A percentile compares a stretch with the other conserved stretches of the same genome.
These are phyloP conservation scores for Hephaestus fuliginosus DNA, from an alignment of 2,797 vertebrate genomes.

Conservation along the genomic window DNA sequence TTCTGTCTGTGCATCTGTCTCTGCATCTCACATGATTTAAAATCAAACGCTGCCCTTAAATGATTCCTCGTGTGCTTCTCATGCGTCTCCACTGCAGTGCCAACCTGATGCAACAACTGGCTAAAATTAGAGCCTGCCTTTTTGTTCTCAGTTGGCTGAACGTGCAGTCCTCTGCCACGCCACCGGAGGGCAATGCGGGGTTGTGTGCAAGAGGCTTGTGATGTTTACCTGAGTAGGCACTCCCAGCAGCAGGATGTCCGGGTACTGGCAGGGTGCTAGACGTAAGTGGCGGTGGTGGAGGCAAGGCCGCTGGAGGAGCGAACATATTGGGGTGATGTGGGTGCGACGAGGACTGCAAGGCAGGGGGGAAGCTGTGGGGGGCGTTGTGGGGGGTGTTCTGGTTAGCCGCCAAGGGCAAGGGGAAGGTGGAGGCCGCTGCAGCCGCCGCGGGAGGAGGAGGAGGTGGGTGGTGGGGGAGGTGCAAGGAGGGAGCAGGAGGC, in stretches of 20 bases:
- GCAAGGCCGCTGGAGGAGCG: slow-evolving; percentile 96
- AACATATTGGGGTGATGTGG: slow-evolving; percentile 98
- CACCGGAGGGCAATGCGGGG: slow-evolving; percentile 42
- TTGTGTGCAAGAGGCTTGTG: background rate
- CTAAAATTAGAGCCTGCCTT: slow-evolving; percentile 28
- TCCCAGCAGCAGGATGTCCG: slow-evolving; percentile 94
- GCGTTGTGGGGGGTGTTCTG: slow-evolving; percentile 90
- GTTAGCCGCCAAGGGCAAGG: slow-evolving; percentile 89
- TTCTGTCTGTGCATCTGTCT: slow-evolving; percentile 30
- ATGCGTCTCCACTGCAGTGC: background rate
- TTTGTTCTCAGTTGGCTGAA: background rate
- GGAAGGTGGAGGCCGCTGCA: slow-evolving; percentile 87
- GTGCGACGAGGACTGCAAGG: slow-evolving; percentile 92
- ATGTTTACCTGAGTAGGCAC: slow-evolving; percentile 91
- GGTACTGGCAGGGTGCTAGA: slow-evolving; percentile 94
- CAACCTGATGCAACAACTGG: slow-evolving; percentile 8
- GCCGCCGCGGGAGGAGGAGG: slow-evolving; percentile 86
- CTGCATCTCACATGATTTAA: slow-evolving; percentile 23
- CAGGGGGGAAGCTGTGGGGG: slow-evolving; percentile 91
- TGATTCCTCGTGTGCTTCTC: slow-evolving; percentile 12
- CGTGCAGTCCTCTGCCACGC: slow-evolving; percentile 21
- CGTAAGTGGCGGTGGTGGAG: slow-evolving; percentile 96
- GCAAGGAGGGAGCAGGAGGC: slow-evolving; percentile 85
- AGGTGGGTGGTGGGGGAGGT: slow-evolving; percentile 89
- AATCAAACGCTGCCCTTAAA: slow-evolving; percentile 32